Evolutionary conservation across 2,888 invertebrate species (phyloP).

Genomic region (Hemistola chrysoprasaria): DNA sequence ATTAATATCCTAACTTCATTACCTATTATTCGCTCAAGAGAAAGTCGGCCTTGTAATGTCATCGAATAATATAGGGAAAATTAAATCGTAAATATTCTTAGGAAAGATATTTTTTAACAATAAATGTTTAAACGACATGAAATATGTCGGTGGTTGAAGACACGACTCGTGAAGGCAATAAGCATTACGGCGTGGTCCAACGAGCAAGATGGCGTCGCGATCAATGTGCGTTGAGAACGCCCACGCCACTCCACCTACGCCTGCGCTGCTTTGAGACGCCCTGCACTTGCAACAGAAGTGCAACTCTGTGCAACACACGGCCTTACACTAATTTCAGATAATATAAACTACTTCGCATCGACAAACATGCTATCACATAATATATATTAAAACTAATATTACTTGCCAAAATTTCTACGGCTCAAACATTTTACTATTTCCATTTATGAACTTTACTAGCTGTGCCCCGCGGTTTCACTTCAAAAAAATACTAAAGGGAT

Average conservation of each 20-base stretch:
- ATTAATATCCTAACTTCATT: slow-evolving; percentile 34
- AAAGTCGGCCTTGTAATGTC: not conserved
- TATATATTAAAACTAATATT: not conserved
- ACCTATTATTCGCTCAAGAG: slow-evolving; percentile 2
- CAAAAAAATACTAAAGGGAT: too few species aligned
- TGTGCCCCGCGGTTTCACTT: too few species aligned
- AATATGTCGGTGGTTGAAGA: too few species aligned
- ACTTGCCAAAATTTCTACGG: too few species aligned
- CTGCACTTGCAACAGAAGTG: slow-evolving; percentile 59
- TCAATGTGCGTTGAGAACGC: slow-evolving; percentile 70
- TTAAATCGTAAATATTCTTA: too few species aligned
- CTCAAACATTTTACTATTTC: too few species aligned
- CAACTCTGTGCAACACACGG: slow-evolving; percentile 55
- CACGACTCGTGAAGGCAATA: slow-evolving; percentile 31
- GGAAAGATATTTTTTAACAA: too few species aligned
- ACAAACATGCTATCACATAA: slow-evolving; percentile 17
- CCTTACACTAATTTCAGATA: slow-evolving; percentile 37
- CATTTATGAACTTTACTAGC: too few species aligned
- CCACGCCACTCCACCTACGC: slow-evolving; percentile 65
- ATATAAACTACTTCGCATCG: slow-evolving; percentile 27
- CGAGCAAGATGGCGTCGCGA: slow-evolving; percentile 75
- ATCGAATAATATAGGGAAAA: too few species aligned
- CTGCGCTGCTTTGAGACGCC: slow-evolving; percentile 75
- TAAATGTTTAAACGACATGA: too few species aligned
- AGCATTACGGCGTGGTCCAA: slow-evolving; percentile 54